Evolutionary conservation across 2,888 invertebrate genomes (phyloP).

Genomic region (Abrostola triplasia): DNA sequence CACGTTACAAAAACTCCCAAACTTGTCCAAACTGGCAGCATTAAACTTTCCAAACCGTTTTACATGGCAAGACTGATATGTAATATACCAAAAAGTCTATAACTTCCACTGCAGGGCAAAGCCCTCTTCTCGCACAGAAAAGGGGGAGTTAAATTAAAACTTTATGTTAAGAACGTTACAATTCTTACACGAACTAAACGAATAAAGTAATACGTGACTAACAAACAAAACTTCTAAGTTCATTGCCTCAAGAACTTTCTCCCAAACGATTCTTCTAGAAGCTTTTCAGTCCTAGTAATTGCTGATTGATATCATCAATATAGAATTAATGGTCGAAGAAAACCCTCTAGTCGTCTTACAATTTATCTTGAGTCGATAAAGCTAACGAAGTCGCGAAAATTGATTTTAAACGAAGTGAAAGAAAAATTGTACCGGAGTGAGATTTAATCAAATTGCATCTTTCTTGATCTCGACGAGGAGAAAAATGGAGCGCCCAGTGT

Average conservation of each 20-base stretch:
- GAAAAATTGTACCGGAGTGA: conserved; percentile 49
- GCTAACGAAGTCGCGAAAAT: conserved; percentile 74
- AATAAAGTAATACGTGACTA: conserved; percentile 41
- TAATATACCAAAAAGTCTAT: too few relatives aligned
- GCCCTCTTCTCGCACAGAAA: too few relatives aligned
- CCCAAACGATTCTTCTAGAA: neutral
- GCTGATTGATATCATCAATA: conserved; percentile 67
- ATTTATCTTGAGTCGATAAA: conserved; percentile 74
- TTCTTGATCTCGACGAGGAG: conserved; percentile 34
- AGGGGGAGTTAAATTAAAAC: too few relatives aligned
- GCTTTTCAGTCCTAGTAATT: conserved; percentile 55
- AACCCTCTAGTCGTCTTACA: conserved; percentile 60
- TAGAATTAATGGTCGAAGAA: conserved; percentile 69
- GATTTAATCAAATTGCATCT: conserved; percentile 58
- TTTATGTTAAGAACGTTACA: too few relatives aligned
- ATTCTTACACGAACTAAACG: conserved; percentile 29
- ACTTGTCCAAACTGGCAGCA: too few relatives aligned
- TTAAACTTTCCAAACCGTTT: too few relatives aligned
- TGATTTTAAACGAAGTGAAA: conserved; percentile 70
- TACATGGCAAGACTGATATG: too few relatives aligned
- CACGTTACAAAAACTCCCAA: too few relatives aligned
- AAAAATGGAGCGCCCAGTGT: conserved; percentile 37
- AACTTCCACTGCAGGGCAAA: too few relatives aligned
- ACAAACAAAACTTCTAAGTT: conserved; percentile 47
- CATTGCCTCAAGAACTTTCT: conserved; percentile 32